Evolutionary conservation across 1,140 invertebrate species (phyloP).

Genomic region (Calephelis nemesis): DNA sequence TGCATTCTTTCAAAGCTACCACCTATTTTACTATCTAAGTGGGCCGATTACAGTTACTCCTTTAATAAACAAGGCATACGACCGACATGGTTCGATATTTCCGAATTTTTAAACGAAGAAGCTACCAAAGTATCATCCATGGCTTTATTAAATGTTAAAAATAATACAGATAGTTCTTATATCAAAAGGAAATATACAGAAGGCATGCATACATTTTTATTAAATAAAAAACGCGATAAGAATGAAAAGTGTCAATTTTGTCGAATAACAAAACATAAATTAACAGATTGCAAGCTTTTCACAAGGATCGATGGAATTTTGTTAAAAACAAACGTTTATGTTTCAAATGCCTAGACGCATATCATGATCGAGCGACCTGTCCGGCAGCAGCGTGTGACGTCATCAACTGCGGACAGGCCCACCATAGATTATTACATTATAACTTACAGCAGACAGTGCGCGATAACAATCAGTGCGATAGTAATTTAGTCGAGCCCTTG

Average conservation of each 20-base stretch:
- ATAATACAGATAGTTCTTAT: too few relatives aligned
- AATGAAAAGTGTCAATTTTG: too few relatives aligned
- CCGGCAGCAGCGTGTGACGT: constrained; percentile 29
- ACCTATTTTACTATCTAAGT: constrained; percentile 22
- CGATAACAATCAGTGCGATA: background rate
- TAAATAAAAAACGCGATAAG: constrained; percentile 13
- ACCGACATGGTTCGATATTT: too few relatives aligned
- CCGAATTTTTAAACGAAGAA: too few relatives aligned
- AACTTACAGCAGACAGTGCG: background rate
- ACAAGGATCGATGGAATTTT: constrained; percentile 26
- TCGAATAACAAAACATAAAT: constrained; percentile 19
- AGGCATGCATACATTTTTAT: constrained; percentile 23
- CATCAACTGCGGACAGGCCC: constrained; percentile 26
- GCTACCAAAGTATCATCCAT: too few relatives aligned
- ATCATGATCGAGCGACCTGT: constrained; percentile 29
- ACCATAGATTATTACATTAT: constrained; percentile 30
- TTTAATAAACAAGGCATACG: too few relatives aligned
- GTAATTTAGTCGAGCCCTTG: background rate
- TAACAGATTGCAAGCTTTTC: constrained; percentile 28
- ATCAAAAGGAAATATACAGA: too few relatives aligned
- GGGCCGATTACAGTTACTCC: constrained; percentile 23
- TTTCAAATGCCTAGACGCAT: constrained; percentile 26
- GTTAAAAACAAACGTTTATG: constrained; percentile 27
- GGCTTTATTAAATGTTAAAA: too few relatives aligned
- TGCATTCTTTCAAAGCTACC: constrained; percentile 21